Evolutionary conservation across 2,888 invertebrate species (phyloP), one percentile per base, ranked within the genome.

Genomic region (Heliothis peltigera): DNA sequence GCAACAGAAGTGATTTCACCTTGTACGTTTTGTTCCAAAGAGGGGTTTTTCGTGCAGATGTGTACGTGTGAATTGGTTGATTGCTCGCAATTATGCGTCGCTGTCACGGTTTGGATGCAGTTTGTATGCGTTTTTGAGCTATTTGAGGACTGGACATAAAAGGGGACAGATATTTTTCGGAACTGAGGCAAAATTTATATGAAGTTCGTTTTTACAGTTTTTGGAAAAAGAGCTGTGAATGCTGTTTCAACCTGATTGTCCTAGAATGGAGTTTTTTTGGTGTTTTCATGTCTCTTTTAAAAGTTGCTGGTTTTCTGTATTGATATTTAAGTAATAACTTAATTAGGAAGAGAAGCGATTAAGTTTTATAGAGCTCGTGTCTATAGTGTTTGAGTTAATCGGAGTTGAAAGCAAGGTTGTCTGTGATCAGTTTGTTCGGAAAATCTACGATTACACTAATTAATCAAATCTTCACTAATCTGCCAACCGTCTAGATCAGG

Each of bases 1-100:
- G 1, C 0, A 0, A 17, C 63, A 64, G 32, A 51, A 22, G 43
- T 18, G n/a, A 18, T 35, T 66, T 47, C 55, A 1, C 8, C 15
- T 2, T 64, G 64, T 15, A 43, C 0, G 25, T 2, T 60, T 48
- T 32, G 21, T 25, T 46, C 44, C 51, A 53, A 58, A 64, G 48
- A 63, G 69, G 32, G 32, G 42, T 62, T 78, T 75, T 66, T 73
- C 59, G 54, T 53, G 61, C 69, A 66, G 73, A 65, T 69, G 64
- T 28, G 61, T 82, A 79, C 77, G 82, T 82, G 79, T 65, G 74
- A 78, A 82, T 77, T 70, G 81, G 63, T 76, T 70, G 79, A 81
- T 80, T 73, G 80, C 76, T 53, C 62, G 58, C 76, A 75, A 79
- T 78, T 76, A 74, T 78, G 55, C 64, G 67, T 53, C 57, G 57